These are phyloP conservation scores for Petrolisthes manimaculis DNA, from an alignment of 2,888 invertebrate genomes.

Conservation along the genomic window DNA sequence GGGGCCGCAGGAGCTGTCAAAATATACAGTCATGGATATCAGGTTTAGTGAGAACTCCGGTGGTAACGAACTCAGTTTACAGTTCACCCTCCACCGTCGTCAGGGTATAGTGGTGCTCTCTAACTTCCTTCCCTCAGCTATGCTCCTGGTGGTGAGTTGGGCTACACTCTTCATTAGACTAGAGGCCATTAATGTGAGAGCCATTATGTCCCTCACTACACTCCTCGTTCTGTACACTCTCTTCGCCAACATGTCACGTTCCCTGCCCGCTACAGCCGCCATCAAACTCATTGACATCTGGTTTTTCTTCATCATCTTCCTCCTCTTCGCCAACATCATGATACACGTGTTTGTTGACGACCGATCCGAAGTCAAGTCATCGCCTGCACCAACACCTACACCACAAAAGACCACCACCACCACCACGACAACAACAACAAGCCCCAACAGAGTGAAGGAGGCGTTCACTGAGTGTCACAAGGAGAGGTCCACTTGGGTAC, in stretches of 20 bases:
- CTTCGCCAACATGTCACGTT: slow-evolving; percentile 41
- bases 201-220: slow-evolving; percentile 44
- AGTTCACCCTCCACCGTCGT: slow-evolving; percentile 35
- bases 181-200: slow-evolving; percentile 35
- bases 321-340: slow-evolving; percentile 48
- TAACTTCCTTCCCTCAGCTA: slow-evolving; percentile 37
- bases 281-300: slow-evolving; percentile 51
- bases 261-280: slow-evolving; percentile 37
- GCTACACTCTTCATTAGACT: slow-evolving; percentile 38
- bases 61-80: neutral
- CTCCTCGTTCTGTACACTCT: slow-evolving; percentile 48
- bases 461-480: neutral
- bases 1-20: slow-evolving; percentile 25
- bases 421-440: neutral
- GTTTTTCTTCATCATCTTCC: slow-evolving; percentile 54
- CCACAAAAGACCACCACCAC: neutral
- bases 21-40: slow-evolving; percentile 19
- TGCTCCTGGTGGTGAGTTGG: slow-evolving; percentile 46
- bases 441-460: neutral
- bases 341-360: slow-evolving; percentile 43
- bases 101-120: slow-evolving; percentile 33
- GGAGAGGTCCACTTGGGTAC: neutral
- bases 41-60: neutral
- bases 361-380: neutral
- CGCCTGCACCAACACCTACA: neutral